A percentile compares a stretch with the other conserved stretches of the same genome.
Evolutionary conservation across 2,888 invertebrate species (phyloP).

Genomic region (Morinoia aosen): DNA sequence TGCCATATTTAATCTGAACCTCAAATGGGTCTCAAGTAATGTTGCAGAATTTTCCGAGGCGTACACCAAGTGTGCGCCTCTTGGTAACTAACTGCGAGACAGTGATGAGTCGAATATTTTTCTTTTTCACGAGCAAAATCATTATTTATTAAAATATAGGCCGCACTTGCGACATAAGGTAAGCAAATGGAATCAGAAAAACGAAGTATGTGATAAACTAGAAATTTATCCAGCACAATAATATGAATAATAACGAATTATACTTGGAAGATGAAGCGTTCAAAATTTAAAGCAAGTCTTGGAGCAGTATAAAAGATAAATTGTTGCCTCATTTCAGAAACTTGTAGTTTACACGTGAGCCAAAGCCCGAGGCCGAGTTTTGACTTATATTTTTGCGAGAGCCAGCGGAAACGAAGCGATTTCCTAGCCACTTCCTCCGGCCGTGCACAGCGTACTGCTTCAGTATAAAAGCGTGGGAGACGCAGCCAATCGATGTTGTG

Average conservation of each 20-base stretch:
- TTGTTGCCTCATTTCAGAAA: neutral
- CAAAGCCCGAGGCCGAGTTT: neutral
- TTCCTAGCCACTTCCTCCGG: neutral
- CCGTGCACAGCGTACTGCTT: neutral
- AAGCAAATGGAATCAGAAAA: too few species aligned
- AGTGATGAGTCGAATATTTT: too few species aligned
- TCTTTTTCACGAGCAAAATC: too few species aligned
- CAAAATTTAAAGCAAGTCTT: neutral
- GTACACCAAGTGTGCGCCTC: neutral
- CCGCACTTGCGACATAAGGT: neutral
- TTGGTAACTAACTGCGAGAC: too few species aligned
- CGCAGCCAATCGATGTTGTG: neutral
- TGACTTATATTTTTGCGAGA: neutral
- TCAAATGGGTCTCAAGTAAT: neutral
- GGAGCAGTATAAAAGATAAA: neutral
- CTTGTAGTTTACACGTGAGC: neutral
- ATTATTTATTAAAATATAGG: neutral
- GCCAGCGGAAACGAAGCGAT: conserved; percentile 17
- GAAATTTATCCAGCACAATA: neutral
- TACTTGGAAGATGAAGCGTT: neutral
- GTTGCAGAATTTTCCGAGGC: neutral
- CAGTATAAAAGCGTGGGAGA: neutral
- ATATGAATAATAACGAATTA: neutral
- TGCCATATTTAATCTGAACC: neutral
- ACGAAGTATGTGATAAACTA: neutral